phyloP scores from a whole-genome alignment of 1,140 invertebrate species.

The Drosophila gunungcola region DNA sequence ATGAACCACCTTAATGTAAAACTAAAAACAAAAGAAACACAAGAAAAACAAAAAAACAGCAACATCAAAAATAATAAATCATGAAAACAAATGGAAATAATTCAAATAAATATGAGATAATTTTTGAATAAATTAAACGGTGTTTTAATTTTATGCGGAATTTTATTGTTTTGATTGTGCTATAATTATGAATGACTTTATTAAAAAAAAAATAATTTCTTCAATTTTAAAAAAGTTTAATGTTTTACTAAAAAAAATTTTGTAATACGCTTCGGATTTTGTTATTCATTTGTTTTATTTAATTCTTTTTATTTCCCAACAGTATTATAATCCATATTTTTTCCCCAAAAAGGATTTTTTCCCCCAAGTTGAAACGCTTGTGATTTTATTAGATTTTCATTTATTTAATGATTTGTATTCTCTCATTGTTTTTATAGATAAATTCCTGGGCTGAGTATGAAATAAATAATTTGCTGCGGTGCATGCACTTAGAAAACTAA shows the following conservation, averaged over 20 bases:
- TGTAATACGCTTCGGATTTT: background rate
- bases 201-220: no score
- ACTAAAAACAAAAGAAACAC: constrained; percentile 40
- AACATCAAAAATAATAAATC: constrained; percentile 50
- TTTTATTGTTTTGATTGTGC: no score
- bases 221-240: no score
- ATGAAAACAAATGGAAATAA: constrained; percentile 46
- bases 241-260: no score
- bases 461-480: constrained; percentile 78
- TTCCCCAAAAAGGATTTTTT: background rate
- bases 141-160: background rate
- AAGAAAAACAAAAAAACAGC: constrained; percentile 18
- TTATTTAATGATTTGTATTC: constrained; percentile 48
- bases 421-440: constrained; percentile 49
- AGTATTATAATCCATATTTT: no score
- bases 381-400: background rate
- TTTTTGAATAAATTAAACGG: constrained; percentile 54
- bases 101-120: constrained; percentile 78
- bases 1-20: constrained; percentile 81
- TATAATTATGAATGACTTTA: no score
- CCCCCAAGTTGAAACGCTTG: background rate
- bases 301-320: constrained; percentile 38
- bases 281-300: constrained; percentile 26
- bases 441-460: constrained; percentile 77
- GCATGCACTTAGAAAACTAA: constrained; percentile 77